Percentiles rank a stretch among this genome's conserved stretches.
These are phyloP conservation scores for Triplophysa yarkandensis DNA, from an alignment of 2,797 vertebrate genomes.

Conservation along the genomic window DNA sequence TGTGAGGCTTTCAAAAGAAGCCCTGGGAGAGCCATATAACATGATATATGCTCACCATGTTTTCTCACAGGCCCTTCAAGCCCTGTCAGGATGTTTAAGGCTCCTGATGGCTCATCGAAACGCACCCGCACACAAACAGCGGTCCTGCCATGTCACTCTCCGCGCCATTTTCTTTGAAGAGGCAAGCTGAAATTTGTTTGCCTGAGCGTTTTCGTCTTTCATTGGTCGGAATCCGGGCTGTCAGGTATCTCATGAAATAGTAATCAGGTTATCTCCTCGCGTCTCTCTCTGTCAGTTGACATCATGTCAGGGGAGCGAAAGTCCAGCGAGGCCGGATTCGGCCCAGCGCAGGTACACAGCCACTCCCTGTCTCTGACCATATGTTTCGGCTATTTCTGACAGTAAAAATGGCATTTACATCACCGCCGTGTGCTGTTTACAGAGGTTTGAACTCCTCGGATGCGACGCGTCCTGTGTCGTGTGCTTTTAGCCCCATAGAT, in stretches of 20 bases:
- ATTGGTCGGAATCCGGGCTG: conserved; percentile 57
- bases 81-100: conserved; percentile 36
- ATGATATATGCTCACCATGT: conserved; percentile 29
- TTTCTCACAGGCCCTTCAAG: conserved; percentile 19
- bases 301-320: conserved; percentile 79
- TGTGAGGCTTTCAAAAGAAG: conserved; percentile 6
- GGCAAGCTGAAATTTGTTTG: conserved; percentile 34
- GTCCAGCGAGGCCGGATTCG: conserved; percentile 72
- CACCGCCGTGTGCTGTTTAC: conserved; percentile 83
- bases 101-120: conserved; percentile 22
- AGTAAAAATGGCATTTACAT: conserved; percentile 85
- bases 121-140: conserved; percentile 19
- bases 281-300: conserved; percentile 78
- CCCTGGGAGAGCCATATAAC: conserved; percentile 27
- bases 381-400: conserved; percentile 91
- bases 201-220: conserved; percentile 44
- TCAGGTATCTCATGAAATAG: conserved; percentile 80
- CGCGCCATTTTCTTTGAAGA: conserved; percentile 24
- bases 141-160: background rate
- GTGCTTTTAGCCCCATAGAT: conserved; percentile 86
- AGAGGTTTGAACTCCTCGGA: conserved; percentile 85
- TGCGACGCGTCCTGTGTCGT: conserved; percentile 77
- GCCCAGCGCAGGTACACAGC: conserved; percentile 77
- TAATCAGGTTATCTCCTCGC: conserved; percentile 67
- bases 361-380: conserved; percentile 85